These are phyloP conservation scores for Cheilosia variabilis DNA, from an alignment of 2,888 invertebrate genomes.

Conservation along the genomic window DNA sequence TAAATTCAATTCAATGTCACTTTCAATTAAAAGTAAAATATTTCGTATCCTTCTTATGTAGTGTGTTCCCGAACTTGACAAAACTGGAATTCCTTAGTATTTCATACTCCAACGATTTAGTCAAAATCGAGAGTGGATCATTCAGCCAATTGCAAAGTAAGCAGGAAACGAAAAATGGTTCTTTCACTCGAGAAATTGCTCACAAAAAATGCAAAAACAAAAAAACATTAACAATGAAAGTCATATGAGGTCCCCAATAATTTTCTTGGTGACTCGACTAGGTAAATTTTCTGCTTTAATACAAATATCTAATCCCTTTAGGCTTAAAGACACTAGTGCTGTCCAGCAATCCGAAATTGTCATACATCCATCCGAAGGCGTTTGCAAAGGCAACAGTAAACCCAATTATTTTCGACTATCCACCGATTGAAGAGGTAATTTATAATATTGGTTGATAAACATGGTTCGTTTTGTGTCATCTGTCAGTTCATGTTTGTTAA, in stretches of 20 bases:
- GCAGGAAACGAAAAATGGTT: not conserved
- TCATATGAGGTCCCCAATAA: not conserved
- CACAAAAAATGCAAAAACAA: too few relatives aligned
- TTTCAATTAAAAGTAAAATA: too few relatives aligned
- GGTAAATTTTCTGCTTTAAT: too few relatives aligned
- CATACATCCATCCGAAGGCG: constrained; percentile 86
- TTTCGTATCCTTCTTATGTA: constrained; percentile 76
- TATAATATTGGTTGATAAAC: not conserved
- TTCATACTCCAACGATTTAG: constrained; percentile 87
- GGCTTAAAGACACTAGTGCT: constrained; percentile 86
- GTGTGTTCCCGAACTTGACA: constrained; percentile 87
- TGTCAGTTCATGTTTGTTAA: too few relatives aligned
- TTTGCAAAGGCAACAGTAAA: constrained; percentile 84
- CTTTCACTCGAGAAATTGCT: too few relatives aligned
- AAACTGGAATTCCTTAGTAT: constrained; percentile 88
- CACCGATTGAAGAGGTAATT: constrained; percentile 86
- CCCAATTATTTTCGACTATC: constrained; percentile 86
- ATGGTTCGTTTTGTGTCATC: too few relatives aligned
- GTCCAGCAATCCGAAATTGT: constrained; percentile 87
- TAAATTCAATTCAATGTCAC: too few relatives aligned
- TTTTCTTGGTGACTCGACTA: not conserved
- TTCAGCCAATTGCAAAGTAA: constrained; percentile 85
- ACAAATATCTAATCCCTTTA: constrained; percentile 29
- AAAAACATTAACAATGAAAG: too few relatives aligned
- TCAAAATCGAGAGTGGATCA: constrained; percentile 85